Percentiles rank a stretch among this genome's conserved stretches.
Evolutionary conservation across 2,888 invertebrate genomes (phyloP).

Genomic region (Craniophora ligustri): DNA sequence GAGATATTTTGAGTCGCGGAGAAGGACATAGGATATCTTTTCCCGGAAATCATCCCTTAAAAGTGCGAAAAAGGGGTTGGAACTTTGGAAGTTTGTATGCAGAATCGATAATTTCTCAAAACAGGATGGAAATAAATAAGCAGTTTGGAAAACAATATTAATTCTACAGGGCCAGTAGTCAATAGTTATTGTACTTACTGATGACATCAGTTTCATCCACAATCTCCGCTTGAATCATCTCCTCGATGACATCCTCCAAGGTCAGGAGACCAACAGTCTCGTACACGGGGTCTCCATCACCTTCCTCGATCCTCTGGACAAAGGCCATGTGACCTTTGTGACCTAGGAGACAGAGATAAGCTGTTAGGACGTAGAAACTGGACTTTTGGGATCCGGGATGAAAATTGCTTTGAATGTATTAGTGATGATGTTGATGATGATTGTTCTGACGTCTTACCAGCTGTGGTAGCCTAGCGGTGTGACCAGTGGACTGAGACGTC

Average conservation of each 20-base stretch:
- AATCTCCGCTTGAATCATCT: constrained; percentile 99
- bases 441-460: too few relatives aligned
- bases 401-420: not conserved
- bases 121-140: too few relatives aligned
- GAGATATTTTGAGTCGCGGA: too few relatives aligned
- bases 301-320: constrained; percentile 97
- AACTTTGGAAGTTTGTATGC: too few relatives aligned
- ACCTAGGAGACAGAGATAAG: constrained; percentile 77
- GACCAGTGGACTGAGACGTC: too few relatives aligned
- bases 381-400: not conserved
- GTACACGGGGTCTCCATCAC: constrained; percentile 98
- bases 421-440: not conserved
- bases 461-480: too few relatives aligned
- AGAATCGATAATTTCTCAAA: too few relatives aligned
- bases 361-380: not conserved
- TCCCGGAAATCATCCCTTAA: too few relatives aligned
- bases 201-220: constrained; percentile 99
- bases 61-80: too few relatives aligned
- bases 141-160: too few relatives aligned
- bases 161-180: not conserved
- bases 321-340: constrained; percentile 98
- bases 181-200: constrained; percentile 89
- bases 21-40: too few relatives aligned
- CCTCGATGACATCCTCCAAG: constrained; percentile 99
- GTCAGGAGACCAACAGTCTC: constrained; percentile 98